phyloP scores from a whole-genome alignment of 2,113 vertebrate species.

The Elachura formosa region DNA sequence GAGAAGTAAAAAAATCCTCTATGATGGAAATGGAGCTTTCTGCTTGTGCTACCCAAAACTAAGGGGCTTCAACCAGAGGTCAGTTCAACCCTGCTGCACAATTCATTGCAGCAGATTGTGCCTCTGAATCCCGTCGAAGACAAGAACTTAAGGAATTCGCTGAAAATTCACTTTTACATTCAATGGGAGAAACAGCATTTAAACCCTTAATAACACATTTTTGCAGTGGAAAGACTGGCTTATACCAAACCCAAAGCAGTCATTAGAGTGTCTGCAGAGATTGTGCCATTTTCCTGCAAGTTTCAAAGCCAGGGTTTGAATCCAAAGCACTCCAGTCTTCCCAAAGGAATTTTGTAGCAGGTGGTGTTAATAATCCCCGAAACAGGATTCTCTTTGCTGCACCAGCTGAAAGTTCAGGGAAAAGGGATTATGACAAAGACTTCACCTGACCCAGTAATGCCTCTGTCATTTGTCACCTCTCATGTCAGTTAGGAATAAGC shows the following conservation, averaged over 20 bases:
- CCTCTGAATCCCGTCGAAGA: not conserved
- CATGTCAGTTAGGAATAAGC: slow-evolving; percentile 63
- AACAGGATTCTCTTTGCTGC: slow-evolving; percentile 63
- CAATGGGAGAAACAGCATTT: not conserved
- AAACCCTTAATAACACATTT: not conserved
- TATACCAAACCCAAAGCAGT: not conserved
- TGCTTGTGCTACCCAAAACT: not conserved
- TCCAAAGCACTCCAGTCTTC: not conserved
- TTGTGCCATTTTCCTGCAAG: not conserved
- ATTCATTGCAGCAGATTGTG: not conserved
- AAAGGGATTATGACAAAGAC: slow-evolving; percentile 65
- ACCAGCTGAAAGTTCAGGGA: slow-evolving; percentile 51
- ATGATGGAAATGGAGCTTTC: not conserved
- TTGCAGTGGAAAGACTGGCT: not conserved
- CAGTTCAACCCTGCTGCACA: not conserved
- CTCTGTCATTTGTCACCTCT: slow-evolving; percentile 70
- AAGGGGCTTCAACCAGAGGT: not conserved
- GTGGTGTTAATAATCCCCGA: slow-evolving; percentile 62
- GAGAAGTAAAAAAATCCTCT: not conserved
- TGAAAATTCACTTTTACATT: not conserved
- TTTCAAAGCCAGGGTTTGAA: not conserved
- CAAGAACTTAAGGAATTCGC: not conserved
- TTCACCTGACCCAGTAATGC: slow-evolving; percentile 65
- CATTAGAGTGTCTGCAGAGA: not conserved
- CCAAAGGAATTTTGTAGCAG: slow-evolving; percentile 42